Evolutionary conservation across 2,113 vertebrate species (phyloP).

Genomic region (Nycticorax nycticorax): DNA sequence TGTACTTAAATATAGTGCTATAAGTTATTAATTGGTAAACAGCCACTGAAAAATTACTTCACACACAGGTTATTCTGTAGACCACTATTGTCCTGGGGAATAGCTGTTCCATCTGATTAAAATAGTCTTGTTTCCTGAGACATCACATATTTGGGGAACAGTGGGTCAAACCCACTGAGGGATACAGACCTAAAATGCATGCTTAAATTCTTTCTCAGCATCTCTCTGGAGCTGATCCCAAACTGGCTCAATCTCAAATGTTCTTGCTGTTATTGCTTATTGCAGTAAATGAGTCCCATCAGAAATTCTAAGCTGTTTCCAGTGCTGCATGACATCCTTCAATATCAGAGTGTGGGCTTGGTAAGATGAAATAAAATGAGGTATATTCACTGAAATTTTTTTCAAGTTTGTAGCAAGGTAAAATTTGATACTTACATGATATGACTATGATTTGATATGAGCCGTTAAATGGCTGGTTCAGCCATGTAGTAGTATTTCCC

Average conservation of each 20-base stretch:
- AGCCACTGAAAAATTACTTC: neutral
- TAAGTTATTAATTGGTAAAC: neutral
- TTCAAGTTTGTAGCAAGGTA: neutral
- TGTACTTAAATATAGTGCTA: neutral
- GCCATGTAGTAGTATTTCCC: neutral
- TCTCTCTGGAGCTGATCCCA: neutral
- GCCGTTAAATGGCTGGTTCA: neutral
- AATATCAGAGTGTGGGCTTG: neutral
- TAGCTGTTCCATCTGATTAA: neutral
- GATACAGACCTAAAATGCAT: neutral
- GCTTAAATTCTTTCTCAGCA: neutral
- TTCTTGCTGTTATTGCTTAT: neutral
- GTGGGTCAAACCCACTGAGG: neutral
- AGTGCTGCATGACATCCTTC: neutral
- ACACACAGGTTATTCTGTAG: neutral
- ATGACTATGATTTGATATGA: neutral
- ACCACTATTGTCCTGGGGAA: neutral
- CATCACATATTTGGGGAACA: neutral
- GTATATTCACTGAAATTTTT: neutral
- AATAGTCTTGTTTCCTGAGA: neutral
- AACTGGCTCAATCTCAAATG: neutral
- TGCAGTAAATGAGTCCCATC: neutral
- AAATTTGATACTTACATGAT: neutral
- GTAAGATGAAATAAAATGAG: neutral
- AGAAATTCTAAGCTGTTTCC: neutral